Evolutionary conservation across 30 jellyfish, hydroid and myxozoan genomes (phyloP).

Genomic region (Hydra vulgaris): DNA sequence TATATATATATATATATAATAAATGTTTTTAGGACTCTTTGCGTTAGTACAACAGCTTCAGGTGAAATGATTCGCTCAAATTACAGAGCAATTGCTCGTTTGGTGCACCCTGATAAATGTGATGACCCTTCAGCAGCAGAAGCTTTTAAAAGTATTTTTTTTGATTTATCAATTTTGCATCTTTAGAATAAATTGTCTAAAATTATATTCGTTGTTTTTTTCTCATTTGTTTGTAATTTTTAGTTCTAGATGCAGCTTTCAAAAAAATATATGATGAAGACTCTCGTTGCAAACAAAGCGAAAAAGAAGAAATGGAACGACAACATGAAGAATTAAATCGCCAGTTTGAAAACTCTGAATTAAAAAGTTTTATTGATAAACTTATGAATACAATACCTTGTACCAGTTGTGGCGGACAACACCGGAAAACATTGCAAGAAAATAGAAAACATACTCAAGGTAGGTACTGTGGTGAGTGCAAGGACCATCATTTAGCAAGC

Average conservation of each 20-base stretch:
- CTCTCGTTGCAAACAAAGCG: constrained; percentile 6
- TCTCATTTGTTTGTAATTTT: too few relatives aligned
- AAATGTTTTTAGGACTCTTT: constrained; percentile 16
- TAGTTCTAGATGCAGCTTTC: constrained; percentile 34
- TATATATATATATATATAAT: too few relatives aligned
- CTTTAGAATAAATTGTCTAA: neutral
- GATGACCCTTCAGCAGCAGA: constrained; percentile 66
- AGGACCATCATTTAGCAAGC: constrained; percentile 8
- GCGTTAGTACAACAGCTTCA: constrained; percentile 5
- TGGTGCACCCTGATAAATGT: constrained; percentile 87
- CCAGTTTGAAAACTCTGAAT: constrained; percentile 2
- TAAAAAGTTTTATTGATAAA: constrained; percentile 22
- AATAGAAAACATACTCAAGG: constrained; percentile 15
- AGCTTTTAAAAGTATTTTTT: constrained; percentile 54
- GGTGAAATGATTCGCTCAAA: constrained; percentile 3
- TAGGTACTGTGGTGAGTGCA: constrained; percentile 24
- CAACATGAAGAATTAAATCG: constrained; percentile 1
- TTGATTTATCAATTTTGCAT: too few relatives aligned
- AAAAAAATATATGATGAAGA: constrained; percentile 20
- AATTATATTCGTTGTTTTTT: neutral
- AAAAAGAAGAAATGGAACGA: constrained; percentile 6
- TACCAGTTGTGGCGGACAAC: constrained; percentile 19
- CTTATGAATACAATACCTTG: constrained; percentile 20
- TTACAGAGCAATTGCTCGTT: constrained; percentile 58
- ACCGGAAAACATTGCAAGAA: constrained; percentile 2